These are phyloP conservation scores for Turdus rufiventris DNA, from an alignment of 2,113 vertebrate species.

Conservation along the genomic window DNA sequence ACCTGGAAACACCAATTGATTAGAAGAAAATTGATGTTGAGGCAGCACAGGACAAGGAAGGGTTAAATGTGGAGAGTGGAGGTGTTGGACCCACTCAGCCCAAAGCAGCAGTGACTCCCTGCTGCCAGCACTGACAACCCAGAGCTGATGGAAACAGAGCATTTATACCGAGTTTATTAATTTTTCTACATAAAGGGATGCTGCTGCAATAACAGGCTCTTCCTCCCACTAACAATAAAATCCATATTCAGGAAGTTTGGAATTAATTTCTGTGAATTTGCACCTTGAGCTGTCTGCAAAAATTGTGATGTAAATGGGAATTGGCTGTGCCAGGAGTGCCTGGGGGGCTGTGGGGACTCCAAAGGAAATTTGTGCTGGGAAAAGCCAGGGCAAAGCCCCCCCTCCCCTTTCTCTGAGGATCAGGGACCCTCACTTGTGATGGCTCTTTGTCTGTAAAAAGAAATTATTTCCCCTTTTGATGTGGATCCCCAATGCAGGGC, in stretches of 20 bases:
- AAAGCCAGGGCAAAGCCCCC: neutral
- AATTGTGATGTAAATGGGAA: neutral
- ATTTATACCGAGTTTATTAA: neutral
- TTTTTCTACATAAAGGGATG: neutral
- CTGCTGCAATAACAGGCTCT: neutral
- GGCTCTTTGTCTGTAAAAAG: too few species aligned
- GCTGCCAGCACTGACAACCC: neutral
- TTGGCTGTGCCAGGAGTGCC: fast-evolving
- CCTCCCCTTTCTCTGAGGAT: neutral
- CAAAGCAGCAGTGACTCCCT: neutral
- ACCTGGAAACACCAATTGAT: neutral
- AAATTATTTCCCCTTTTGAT: neutral
- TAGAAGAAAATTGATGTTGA: neutral
- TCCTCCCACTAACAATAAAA: neutral
- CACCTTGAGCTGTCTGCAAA: neutral
- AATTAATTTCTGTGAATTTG: neutral
- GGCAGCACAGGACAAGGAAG: neutral
- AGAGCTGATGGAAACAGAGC: neutral
- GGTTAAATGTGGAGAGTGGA: neutral
- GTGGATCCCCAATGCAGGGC: fast-evolving
- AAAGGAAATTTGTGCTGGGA: neutral
- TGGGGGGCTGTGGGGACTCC: neutral
- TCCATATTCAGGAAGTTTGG: neutral
- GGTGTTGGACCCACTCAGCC: neutral
- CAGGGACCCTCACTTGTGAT: neutral